phyloP scores from a whole-genome alignment of 2,797 vertebrate species.

The Potorous gilbertii region DNA sequence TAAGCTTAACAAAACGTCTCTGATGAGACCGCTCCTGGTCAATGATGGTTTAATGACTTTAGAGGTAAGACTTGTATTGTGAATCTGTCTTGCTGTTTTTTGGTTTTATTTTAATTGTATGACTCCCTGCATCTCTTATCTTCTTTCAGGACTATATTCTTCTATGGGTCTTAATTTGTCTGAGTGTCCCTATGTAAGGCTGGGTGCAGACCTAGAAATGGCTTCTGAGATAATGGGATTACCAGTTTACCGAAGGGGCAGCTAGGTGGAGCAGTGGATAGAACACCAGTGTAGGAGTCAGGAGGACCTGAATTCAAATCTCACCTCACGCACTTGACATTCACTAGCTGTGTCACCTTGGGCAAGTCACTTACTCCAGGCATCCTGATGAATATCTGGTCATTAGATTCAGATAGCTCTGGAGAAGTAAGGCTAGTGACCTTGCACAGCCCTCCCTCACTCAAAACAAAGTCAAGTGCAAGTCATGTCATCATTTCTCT shows the following conservation, averaged over 20 bases:
- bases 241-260: neutral
- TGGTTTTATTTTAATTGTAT: neutral
- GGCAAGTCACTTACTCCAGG: no score
- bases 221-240: neutral
- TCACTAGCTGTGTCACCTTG: no score
- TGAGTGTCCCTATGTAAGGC: neutral
- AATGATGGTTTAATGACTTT: neutral
- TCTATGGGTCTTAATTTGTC: neutral
- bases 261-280: no score
- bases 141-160: neutral
- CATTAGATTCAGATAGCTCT: no score
- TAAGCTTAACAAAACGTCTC: neutral
- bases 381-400: no score
- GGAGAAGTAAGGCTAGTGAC: no score
- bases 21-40: neutral
- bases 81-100: neutral
- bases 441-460: no score
- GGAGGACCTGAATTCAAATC: no score
- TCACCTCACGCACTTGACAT: no score
- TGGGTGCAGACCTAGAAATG: neutral
- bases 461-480: no score
- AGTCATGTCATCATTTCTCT: no score
- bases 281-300: no score
- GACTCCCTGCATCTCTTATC: neutral
- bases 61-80: neutral